Percentiles rank a stretch among this genome's conserved stretches.
phyloP scores from a whole-genome alignment of 1,140 invertebrate genomes.

The Drosophila dunni region DNA sequence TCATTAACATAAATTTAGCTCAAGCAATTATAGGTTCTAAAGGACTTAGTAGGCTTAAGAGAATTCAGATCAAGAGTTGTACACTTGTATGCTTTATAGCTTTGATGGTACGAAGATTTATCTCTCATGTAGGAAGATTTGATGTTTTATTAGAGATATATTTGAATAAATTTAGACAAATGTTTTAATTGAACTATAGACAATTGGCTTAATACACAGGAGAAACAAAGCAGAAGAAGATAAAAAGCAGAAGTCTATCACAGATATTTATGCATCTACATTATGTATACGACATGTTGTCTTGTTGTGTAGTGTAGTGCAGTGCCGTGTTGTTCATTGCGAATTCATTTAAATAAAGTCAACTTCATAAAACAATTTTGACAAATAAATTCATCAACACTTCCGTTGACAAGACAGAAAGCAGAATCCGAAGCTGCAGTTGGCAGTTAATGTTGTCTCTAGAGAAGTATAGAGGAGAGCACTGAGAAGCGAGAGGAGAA shows the following conservation, averaged over 20 bases:
- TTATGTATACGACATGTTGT: slow-evolving; percentile 13
- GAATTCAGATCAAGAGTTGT: too few species aligned
- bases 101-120: too few species aligned
- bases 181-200: too few species aligned
- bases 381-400: slow-evolving; percentile 83
- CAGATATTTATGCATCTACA: background rate
- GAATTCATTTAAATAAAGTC: slow-evolving; percentile 51
- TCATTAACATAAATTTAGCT: too few species aligned
- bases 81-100: too few species aligned
- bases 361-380: slow-evolving; percentile 72
- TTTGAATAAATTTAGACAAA: too few species aligned
- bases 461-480: background rate
- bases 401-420: slow-evolving; percentile 67
- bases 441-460: background rate
- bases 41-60: too few species aligned
- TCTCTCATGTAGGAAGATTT: too few species aligned
- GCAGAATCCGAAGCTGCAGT: slow-evolving; percentile 8
- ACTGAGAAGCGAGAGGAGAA: background rate
- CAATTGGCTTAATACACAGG: too few species aligned
- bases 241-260: background rate
- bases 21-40: too few species aligned
- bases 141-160: too few species aligned
- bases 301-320: background rate
- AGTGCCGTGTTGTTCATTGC: background rate
- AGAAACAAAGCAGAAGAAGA: background rate